Percentiles rank a stretch among this genome's conserved stretches.
Conservation (phyloP, 2,888 invertebrate genomes). For the Dione vanillae region DNA sequence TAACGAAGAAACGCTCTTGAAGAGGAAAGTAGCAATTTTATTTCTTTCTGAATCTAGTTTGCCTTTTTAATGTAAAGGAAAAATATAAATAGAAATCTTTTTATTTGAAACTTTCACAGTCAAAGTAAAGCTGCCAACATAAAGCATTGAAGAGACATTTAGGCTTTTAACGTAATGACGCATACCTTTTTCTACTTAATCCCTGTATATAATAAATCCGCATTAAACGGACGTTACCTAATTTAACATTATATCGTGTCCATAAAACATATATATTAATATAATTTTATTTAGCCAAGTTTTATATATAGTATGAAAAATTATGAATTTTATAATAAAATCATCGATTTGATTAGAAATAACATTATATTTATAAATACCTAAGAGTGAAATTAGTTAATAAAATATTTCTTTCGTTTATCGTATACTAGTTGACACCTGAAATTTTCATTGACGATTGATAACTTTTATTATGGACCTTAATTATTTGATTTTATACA, state of each 20-base stretch:
- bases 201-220: conserved; percentile 19
- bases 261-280: not conserved
- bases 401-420: too few species aligned
- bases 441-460: too few species aligned
- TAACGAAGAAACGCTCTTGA: conserved; percentile 1
- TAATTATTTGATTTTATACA: too few species aligned
- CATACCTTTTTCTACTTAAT: conserved; percentile 25
- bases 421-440: too few species aligned
- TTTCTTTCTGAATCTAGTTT: conserved; percentile 15
- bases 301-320: too few species aligned
- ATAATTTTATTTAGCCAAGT: not conserved
- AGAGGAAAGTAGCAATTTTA: conserved; percentile 1
- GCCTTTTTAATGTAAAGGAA: conserved; percentile 11
- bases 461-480: too few species aligned
- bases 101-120: conserved; percentile 10
- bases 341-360: too few species aligned
- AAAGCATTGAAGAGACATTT: conserved; percentile 24
- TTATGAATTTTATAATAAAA: too few species aligned
- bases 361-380: too few species aligned
- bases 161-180: conserved; percentile 27
- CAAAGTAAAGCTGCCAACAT: conserved; percentile 23
- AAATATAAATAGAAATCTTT: conserved; percentile 22
- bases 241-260: not conserved
- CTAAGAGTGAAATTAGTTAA: too few species aligned
- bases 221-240: conserved; percentile 8